A percentile compares a stretch with the other conserved stretches of the same genome.
phyloP scores from a whole-genome alignment of 2,797 vertebrate genomes.

The Lutjanus campechanus region DNA sequence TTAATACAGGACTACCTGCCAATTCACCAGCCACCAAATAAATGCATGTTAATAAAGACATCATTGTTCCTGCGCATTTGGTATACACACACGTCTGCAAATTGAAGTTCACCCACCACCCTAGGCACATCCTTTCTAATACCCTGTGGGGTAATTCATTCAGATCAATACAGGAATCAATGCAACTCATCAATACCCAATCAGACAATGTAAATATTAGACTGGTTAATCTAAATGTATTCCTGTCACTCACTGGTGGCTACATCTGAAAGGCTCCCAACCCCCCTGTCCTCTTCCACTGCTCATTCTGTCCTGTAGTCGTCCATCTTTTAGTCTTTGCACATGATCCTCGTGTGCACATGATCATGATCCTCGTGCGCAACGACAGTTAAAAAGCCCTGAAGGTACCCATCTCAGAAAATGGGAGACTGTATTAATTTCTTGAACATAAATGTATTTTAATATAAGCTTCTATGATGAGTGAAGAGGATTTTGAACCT shows the following conservation, averaged over 20 bases:
- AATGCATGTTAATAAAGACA: background rate
- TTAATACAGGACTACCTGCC: background rate
- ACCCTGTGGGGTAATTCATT: slow-evolving; percentile 15
- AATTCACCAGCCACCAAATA: background rate
- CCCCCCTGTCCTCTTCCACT: background rate
- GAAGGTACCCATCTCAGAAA: slow-evolving; percentile 1
- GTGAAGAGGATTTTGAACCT: slow-evolving; percentile 16
- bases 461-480: background rate
- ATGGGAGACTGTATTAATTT: slow-evolving; percentile 5
- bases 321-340: background rate
- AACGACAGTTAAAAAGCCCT: background rate
- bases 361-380: slow-evolving; percentile 3
- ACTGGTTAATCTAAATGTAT: slow-evolving; percentile 12
- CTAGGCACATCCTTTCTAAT: background rate
- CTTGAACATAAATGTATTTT: slow-evolving; percentile 22
- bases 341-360: background rate
- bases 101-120: slow-evolving; percentile 1
- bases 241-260: slow-evolving; percentile 1
- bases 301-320: background rate
- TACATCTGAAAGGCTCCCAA: background rate
- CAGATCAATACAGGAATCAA: slow-evolving; percentile 15
- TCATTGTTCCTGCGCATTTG: background rate
- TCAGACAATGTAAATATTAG: slow-evolving; percentile 35
- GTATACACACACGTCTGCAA: background rate
- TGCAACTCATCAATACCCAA: slow-evolving; percentile 32